Evolutionary conservation across 2,888 invertebrate species (phyloP), one percentile per base, ranked within the genome.

Genomic region (Zygaena filipendulae): DNA sequence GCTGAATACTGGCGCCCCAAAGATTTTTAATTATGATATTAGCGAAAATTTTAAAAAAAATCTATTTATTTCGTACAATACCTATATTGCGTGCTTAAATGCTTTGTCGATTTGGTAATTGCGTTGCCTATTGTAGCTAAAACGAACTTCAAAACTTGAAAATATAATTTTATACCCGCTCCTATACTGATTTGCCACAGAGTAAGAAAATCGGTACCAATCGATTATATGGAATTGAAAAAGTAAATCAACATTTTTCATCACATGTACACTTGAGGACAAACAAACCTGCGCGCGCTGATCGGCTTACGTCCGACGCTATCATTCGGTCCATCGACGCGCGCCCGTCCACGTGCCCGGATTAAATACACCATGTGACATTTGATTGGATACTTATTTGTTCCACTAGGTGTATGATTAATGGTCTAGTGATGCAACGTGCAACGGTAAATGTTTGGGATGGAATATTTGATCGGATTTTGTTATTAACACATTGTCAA

Each of bases 321-420:
- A 53, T 52, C 61, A 49, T 43, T 39, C 35, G 35, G 41, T 33
- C 35, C 47, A 48, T 52, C 55, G 48, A 38, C 48, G 43, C n/a
- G 51, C 44, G 48, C 52, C 57, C 67, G 53, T 56, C 67, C 69
- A 69, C 70, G 68, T 66, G 70, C 63, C 44, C 42, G 53, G 55
- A 61, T 66, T 63, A 62, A 55, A 59, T 38, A 35, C n/a, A n/a
- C 33, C 31, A 29, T 33, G 47, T 51, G 59, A 59, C 59, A 56
- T 58, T 52, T 49, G 56, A 57, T 57, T 58, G 55, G 60, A 50
- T 43, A 55, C 56, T 53, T 56, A 56, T 60, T 59, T 62, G 58
- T 59, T 53, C n/a, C n/a, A 40, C 35, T 38, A 33, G 42, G 52
- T 57, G 52, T 52, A 54, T 61, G 59, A 62, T 63, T 59, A 58